phyloP scores from a whole-genome alignment of 2,113 vertebrate species.

The Pollachius pollachius region DNA sequence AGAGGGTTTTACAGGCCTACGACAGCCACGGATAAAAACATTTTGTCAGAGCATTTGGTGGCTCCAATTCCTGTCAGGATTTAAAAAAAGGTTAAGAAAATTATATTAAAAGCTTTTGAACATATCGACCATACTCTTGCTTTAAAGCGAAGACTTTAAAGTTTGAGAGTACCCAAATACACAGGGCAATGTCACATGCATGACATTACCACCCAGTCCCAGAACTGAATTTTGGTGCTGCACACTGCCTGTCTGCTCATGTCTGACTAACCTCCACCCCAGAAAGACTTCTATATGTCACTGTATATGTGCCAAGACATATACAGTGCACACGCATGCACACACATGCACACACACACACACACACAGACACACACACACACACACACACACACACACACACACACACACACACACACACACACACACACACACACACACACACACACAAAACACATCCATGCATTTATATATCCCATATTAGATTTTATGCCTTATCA shows the following conservation, averaged over 20 bases:
- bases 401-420: conserved; percentile 2
- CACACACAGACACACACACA: neutral
- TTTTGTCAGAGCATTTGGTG: neutral
- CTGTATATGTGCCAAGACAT: neutral
- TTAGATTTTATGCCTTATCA: neutral
- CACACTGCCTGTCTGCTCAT: neutral
- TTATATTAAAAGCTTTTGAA: too few relatives aligned
- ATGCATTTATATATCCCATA: neutral
- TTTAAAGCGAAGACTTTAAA: neutral
- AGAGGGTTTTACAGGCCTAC: too few relatives aligned
- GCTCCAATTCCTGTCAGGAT: neutral
- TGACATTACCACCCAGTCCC: neutral
- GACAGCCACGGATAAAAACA: too few relatives aligned
- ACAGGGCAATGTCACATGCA: neutral
- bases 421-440: neutral
- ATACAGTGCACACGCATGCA: too few relatives aligned
- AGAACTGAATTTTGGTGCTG: neutral
- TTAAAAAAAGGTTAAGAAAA: neutral
- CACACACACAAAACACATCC: neutral
- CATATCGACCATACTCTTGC: neutral
- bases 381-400: neutral
- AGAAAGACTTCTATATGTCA: neutral
- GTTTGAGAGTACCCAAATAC: neutral
- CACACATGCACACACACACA: neutral
- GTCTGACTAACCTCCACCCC: neutral